Evolutionary conservation across 2,888 invertebrate species (phyloP).

Genomic region (Encarsia formosa): DNA sequence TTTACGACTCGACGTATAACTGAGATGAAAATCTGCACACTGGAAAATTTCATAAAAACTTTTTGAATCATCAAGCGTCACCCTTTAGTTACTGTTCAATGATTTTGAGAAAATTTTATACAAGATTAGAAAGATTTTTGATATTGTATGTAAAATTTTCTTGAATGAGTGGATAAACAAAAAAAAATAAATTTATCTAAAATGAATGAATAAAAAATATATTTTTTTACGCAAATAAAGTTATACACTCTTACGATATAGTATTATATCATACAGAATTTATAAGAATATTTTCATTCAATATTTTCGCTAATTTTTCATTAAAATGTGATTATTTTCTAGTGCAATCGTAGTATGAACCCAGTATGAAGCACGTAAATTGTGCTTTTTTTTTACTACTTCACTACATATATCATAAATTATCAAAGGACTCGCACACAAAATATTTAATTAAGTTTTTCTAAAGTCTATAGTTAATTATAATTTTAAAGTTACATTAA

Average conservation of each 20-base stretch:
- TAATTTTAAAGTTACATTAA: too few relatives aligned
- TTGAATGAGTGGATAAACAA: slow-evolving; percentile 2
- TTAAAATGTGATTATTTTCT: slow-evolving; percentile 5
- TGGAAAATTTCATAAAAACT: too few relatives aligned
- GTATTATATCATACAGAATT: background rate
- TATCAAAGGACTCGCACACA: too few relatives aligned
- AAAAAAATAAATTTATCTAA: background rate
- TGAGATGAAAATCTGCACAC: too few relatives aligned
- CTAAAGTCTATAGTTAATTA: too few relatives aligned
- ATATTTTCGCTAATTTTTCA: background rate
- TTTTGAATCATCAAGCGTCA: too few relatives aligned
- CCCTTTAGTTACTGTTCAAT: too few relatives aligned
- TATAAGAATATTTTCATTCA: background rate
- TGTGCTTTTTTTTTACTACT: too few relatives aligned
- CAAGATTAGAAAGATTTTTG: slow-evolving; percentile 17
- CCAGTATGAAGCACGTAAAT: background rate
- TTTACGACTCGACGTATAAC: too few relatives aligned
- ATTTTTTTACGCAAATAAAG: slow-evolving; percentile 9
- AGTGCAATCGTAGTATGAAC: slow-evolving; percentile 17
- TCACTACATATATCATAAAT: too few relatives aligned
- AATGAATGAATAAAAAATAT: slow-evolving; percentile 15
- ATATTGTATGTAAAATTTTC: slow-evolving; percentile 20
- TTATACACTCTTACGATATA: slow-evolving; percentile 2
- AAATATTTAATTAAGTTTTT: too few relatives aligned
- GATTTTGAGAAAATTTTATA: slow-evolving; percentile 22